Evolutionary conservation across 2,797 vertebrate genomes (phyloP), one percentile per base, ranked within the genome.

Genomic region (Hemibagrus guttatus): DNA sequence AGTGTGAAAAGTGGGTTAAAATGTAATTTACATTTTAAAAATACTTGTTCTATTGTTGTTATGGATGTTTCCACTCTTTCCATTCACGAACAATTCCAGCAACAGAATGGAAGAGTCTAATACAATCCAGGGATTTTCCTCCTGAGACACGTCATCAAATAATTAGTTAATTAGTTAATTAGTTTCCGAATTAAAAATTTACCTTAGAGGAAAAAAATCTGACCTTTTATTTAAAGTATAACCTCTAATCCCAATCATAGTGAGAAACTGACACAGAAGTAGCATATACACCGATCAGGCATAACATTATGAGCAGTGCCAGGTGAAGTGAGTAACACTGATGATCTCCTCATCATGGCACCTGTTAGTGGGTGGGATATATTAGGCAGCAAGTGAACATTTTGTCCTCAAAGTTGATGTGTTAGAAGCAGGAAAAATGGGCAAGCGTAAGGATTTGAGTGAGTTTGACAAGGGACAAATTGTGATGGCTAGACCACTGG

Each of bases 1-100:
- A 81, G 35, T 75, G 39, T 2, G 7, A 69, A 59, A 78, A 64
- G 31, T 28, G 42, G n/a, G 84, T 71, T 71, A 59, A 83, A 83
- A 83, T 54, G 17, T 31, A 28, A 6, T 2, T 46, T 52, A 46
- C 14, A n/a, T 61, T 46, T 2, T 39, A 69, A 69, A 69, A 28
- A n/a, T n/a, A n/a, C n/a, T n/a, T n/a, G n/a, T n/a, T n/a, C n/a
- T n/a, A n/a, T n/a, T n/a, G n/a, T n/a, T n/a, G n/a, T n/a, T n/a
- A n/a, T n/a, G 23, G 23, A 71, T 69, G n/a, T 21, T 39, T 39
- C 68, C 35, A 14, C 26, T 23, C 23, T 16, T 74, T 49, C 6
- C 42, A 74, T 49, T 71, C 35, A 39, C 39, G 12, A 71, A 71
- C 39, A 71, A 42, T 42, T 71, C 35, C 2, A 74, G 6, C 6